Base-by-base conservation (phyloP, 2,113 vertebrate genomes). In the Aepyceros melampus region DNA sequence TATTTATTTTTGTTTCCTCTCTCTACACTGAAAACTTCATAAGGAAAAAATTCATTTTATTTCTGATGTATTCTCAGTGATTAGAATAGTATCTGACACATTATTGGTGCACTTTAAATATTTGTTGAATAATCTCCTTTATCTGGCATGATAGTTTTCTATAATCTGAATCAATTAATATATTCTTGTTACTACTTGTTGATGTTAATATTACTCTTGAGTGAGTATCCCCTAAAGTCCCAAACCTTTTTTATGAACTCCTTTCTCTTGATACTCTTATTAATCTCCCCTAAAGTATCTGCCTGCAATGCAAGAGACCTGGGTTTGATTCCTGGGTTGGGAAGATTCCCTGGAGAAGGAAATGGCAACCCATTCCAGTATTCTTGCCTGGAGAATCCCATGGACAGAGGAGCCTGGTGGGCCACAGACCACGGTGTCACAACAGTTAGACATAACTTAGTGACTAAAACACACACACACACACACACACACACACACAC, bases 381-480 rank as follows among this genome's bases (percentile, higher is more conserved):
- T 33, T 64, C 14, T 64, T 64, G 60, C 60, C 60, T 64, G 60
- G 31, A 62, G 60, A 33, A 64, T 64, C 60, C 60, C 6, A 16
- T 33, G 60, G 31, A 33, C 31, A 33, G 60, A 64, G 3, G 6
- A 64, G 60, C 60, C 60, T 33, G 60, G 14, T 0, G 0, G 31
- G 6, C 3, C 0, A 64, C 1, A 2, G 1, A 33, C 14, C 60
- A 33, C 0, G 1, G 31, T 7, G 31, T 64, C 60, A 64, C 60
- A 33, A 64, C 6, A 7, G 7, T 33, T 3, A 0, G 60, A 16
- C 60, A 64, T 0, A 0, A 64, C 60, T 64, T 64, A 16, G 31
- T 64, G 31, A 64, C 14, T 64, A 64, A 62, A 15, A 16, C 31
- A 31, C 29, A 31, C 29, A 31, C 3, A 3, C 60, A 64, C 14